phyloP scores from a whole-genome alignment of 2,888 invertebrate genomes.

The Andrena trimmerana region DNA sequence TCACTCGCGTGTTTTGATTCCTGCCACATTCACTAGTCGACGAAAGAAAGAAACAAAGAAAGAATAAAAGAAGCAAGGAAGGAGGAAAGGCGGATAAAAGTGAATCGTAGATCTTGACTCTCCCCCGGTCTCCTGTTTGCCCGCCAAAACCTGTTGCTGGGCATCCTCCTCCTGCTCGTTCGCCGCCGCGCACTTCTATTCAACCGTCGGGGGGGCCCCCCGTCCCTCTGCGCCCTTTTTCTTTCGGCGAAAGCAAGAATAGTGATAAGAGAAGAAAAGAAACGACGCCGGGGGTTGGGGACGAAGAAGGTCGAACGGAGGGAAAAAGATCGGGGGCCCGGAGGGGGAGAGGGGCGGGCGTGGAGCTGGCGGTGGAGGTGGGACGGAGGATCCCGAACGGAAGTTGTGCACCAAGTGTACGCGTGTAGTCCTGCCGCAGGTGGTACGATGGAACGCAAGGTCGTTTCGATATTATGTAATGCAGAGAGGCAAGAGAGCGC shows the following conservation, averaged over 20 bases:
- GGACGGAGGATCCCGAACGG: constrained; percentile 51
- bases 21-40: constrained; percentile 23
- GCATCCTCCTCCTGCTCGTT: constrained; percentile 48
- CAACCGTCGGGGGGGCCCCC: constrained; percentile 31
- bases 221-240: constrained; percentile 44
- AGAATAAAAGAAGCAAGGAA: not conserved
- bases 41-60: constrained; percentile 11
- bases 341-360: not conserved
- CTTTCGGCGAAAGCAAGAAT: constrained; percentile 63
- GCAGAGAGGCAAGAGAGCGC: constrained; percentile 57
- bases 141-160: constrained; percentile 69
- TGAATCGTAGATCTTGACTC: constrained; percentile 65
- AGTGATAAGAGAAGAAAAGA: constrained; percentile 54
- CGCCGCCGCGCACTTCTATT: constrained; percentile 44
- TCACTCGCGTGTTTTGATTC: constrained; percentile 54
- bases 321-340: not conserved
- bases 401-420: constrained; percentile 62
- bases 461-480: constrained; percentile 75
- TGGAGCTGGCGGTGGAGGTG: not conserved
- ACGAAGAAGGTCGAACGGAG: constrained; percentile 11
- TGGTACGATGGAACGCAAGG: constrained; percentile 73
- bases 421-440: constrained; percentile 64
- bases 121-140: constrained; percentile 55
- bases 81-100: constrained; percentile 53
- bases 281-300: constrained; percentile 19